These are phyloP conservation scores for Dione vanillae DNA, from an alignment of 2,888 invertebrate genomes.

Conservation along the genomic window DNA sequence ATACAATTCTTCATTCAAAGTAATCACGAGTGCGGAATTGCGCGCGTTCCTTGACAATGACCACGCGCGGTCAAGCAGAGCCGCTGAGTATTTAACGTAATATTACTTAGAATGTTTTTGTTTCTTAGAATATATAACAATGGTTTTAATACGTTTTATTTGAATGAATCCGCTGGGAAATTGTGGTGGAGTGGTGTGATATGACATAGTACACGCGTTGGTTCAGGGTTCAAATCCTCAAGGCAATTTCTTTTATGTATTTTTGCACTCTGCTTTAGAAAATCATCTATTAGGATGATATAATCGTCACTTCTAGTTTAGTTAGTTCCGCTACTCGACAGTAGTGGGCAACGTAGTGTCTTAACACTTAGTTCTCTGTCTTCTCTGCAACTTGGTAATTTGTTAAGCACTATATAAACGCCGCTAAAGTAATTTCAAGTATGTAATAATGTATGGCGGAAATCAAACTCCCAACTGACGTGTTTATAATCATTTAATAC, in stretches of 20 bases:
- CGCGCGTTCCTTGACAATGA: conserved; percentile 46
- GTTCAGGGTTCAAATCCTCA: no score
- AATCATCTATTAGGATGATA: no score
- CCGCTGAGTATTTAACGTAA: conserved; percentile 11
- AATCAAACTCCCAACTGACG: no score
- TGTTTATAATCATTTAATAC: not conserved
- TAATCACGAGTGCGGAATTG: conserved; percentile 38
- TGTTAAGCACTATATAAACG: no score
- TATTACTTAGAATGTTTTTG: not conserved
- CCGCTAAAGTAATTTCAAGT: no score
- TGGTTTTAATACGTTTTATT: not conserved
- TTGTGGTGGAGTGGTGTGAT: no score
- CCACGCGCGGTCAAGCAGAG: conserved; percentile 45
- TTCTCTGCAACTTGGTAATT: not conserved
- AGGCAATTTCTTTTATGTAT: no score
- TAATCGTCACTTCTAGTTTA: no score
- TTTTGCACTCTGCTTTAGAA: no score
- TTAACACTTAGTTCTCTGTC: not conserved
- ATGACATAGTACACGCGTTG: no score
- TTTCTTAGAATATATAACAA: not conserved
- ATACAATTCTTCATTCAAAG: conserved; percentile 30
- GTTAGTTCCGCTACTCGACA: no score
- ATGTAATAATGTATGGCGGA: no score
- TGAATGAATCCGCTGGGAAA: not conserved
- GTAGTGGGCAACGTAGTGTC: not conserved